Evolutionary conservation across 2,888 invertebrate genomes (phyloP), one percentile per base, ranked within the genome.

Genomic region (Amphipoea lucens): DNA sequence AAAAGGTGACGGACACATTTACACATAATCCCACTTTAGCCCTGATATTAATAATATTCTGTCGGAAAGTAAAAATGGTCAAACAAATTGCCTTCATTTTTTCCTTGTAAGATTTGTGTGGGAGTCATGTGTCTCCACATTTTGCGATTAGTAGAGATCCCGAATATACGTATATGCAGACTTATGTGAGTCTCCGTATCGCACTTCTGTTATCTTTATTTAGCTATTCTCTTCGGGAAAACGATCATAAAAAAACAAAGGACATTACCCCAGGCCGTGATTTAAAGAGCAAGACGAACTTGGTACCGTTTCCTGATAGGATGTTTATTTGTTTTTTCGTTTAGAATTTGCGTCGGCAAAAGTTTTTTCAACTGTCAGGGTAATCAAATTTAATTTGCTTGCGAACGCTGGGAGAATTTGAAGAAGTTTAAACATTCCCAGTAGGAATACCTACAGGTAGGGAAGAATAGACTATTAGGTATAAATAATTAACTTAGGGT

Each of bases 241-340:
- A 78, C 74, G 87, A 88, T 88, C 88, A 90, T 91, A 91, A 91
- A 90, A 90, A 86, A 78, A 87, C 82, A 84, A 88, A 88, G 78
- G 85, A 82, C 87, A 88, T 85, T 89, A 83, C 84, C 84, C 81
- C 82, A 57, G 45, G 68, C 78, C 74, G 84, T 87, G 90, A 91
- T 91, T 91, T 91, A 91, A 89, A 87, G 87, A 81, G 72, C 79
- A 81, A 76, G 70, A 71, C 76, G 62, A 86, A 87, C 82, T 83
- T 76, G 78, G 78, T 81, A 54, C 71, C 73, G 83, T 86, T 88
- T 87, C 87, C 85, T 83, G 86, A 87, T 84, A 83, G 79, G 84
- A 90, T 87, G 82, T 90, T 89, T 89, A 86, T 88, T 87, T 89
- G 83, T 82, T 87, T 89, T 89, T 77, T 81, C 62, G 73, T 72